Percentiles rank a stretch among this genome's conserved stretches.
Conservation (phyloP, 2,113 vertebrate species). For the Dipodomys ordii region DNA sequence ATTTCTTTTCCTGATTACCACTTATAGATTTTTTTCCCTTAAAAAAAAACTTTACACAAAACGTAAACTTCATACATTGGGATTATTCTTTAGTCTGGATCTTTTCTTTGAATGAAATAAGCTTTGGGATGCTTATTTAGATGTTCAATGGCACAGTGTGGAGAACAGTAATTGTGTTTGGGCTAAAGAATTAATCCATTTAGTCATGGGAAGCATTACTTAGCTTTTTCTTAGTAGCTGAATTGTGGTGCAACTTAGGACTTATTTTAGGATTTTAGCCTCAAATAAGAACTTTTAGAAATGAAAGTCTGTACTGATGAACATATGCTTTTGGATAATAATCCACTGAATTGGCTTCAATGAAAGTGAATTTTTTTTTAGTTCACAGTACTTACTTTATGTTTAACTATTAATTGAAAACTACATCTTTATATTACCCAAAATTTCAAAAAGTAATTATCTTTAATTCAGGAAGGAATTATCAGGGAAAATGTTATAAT, state of each 20-base stretch:
- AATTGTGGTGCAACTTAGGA: conserved; percentile 76
- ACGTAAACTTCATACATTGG: conserved; percentile 84
- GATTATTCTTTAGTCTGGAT: conserved; percentile 85
- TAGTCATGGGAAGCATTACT: conserved; percentile 91
- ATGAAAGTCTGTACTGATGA: conserved; percentile 72
- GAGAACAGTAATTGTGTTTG: conserved; percentile 89
- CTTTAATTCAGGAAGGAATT: conserved; percentile 18
- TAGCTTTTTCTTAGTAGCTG: conserved; percentile 80
- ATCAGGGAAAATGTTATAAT: conserved; percentile 16
- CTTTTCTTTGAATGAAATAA: conserved; percentile 87
- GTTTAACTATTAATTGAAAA: conserved; percentile 64
- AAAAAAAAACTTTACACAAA: conserved; percentile 81
- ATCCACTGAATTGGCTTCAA: conserved; percentile 46
- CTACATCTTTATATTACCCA: conserved; percentile 16
- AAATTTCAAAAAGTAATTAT: neutral
- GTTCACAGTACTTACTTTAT: conserved; percentile 60
- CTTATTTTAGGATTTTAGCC: conserved; percentile 79
- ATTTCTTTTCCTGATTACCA: conserved; percentile 79
- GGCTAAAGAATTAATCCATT: conserved; percentile 91
- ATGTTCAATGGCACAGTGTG: conserved; percentile 86
- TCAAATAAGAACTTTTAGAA: conserved; percentile 75
- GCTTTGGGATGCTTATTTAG: conserved; percentile 90
- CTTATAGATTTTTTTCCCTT: conserved; percentile 73
- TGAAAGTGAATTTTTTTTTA: conserved; percentile 59
- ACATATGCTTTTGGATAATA: conserved; percentile 51